Evolutionary conservation across 2,797 vertebrate species (phyloP).

Genomic region (Gallinago solitaria): DNA sequence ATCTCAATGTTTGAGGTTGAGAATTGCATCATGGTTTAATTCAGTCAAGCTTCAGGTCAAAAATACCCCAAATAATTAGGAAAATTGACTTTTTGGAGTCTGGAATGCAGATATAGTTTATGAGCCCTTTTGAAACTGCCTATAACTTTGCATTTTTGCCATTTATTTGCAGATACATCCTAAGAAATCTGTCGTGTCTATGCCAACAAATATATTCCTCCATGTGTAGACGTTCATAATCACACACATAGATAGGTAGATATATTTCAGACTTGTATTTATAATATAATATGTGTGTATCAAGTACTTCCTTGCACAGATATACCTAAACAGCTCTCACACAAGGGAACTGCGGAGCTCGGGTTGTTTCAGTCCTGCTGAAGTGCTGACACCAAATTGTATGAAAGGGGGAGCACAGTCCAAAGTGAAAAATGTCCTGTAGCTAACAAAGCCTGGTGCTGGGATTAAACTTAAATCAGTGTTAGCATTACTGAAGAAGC

Average conservation of each 20-base stretch:
- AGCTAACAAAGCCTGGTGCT: conserved; percentile 54
- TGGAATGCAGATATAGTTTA: not conserved
- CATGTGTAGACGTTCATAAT: accelerated
- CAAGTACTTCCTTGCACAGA: not conserved
- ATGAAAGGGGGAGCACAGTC: not conserved
- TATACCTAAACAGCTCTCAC: not conserved
- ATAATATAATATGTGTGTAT: not conserved
- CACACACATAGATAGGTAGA: accelerated
- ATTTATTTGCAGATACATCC: not conserved
- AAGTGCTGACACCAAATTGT: conserved; percentile 44
- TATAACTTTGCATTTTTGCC: not conserved
- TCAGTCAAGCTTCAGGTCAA: not conserved
- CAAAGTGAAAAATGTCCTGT: conserved; percentile 55
- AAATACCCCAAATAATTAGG: not conserved
- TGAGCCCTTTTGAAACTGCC: not conserved
- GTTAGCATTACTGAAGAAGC: conserved; percentile 51
- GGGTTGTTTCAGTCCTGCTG: conserved; percentile 34
- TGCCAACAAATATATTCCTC: not conserved
- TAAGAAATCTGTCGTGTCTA: not conserved
- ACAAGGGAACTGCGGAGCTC: not conserved
- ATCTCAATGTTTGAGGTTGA: not conserved
- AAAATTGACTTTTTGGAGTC: not conserved
- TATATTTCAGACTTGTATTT: not conserved
- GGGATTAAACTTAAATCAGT: conserved; percentile 48
- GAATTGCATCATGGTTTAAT: not conserved